These are phyloP conservation scores for Drosophila ogumai DNA, from an alignment of 1,140 invertebrate genomes.

Conservation along the genomic window DNA sequence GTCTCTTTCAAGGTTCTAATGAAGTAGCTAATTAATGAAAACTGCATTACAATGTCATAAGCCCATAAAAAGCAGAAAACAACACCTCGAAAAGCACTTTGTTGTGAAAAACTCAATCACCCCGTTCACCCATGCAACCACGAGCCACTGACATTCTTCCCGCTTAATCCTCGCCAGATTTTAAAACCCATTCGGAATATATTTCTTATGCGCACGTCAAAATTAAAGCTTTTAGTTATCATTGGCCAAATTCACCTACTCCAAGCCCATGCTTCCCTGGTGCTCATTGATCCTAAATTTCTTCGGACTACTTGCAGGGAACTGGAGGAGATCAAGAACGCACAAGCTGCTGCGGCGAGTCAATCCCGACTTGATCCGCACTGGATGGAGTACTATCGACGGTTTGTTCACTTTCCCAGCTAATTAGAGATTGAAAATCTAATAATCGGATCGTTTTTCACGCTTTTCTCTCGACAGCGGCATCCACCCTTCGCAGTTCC, in stretches of 20 bases:
- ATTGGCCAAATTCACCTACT: conserved; percentile 45
- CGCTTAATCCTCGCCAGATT: conserved; percentile 23
- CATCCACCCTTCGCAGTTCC: conserved; percentile 87
- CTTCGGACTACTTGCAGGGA: conserved; percentile 85
- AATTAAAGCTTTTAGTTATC: conserved; percentile 53
- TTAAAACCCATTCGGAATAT: conserved; percentile 14
- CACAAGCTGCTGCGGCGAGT: conserved; percentile 86
- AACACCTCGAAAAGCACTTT: background rate
- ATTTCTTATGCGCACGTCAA: conserved; percentile 39
- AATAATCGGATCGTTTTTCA: background rate
- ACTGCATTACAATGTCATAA: too few species aligned
- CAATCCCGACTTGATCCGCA: conserved; percentile 93
- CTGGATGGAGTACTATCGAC: conserved; percentile 95
- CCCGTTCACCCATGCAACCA: background rate
- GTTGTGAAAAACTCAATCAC: background rate
- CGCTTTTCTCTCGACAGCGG: conserved; percentile 84
- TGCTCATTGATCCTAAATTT: conserved; percentile 5
- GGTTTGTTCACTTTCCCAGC: conserved; percentile 84
- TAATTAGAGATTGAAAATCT: background rate
- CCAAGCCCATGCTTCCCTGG: conserved; percentile 30
- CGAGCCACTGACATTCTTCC: conserved; percentile 10
- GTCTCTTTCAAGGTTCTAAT: too few species aligned
- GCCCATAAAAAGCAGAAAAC: too few species aligned
- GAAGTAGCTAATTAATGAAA: too few species aligned
- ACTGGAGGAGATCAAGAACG: conserved; percentile 93